Evolutionary conservation across 2,797 vertebrate species (phyloP).

Genomic region (Arctocebus calabarensis): DNA sequence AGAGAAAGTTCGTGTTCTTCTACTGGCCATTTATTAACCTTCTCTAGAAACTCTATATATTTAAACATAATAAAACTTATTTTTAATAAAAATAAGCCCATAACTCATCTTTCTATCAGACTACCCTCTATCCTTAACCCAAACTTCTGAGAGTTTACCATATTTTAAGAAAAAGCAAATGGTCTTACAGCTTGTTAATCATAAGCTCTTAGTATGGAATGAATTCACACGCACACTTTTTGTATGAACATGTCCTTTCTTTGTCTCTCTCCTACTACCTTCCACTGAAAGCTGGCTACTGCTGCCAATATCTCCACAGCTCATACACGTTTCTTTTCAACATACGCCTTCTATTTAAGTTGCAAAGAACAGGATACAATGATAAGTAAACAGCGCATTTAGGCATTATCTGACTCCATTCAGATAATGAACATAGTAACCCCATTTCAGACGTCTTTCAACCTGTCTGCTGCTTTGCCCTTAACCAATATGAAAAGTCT

Average conservation of each 20-base stretch:
- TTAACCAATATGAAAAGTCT: conserved; percentile 6
- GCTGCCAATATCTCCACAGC: conserved; percentile 39
- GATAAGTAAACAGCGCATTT: conserved; percentile 20
- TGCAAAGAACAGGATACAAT: conserved; percentile 11
- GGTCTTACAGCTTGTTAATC: conserved; percentile 34
- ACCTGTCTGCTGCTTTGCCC: conserved; percentile 7
- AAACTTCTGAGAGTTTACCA: conserved; percentile 44
- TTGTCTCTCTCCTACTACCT: neutral
- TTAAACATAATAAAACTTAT: conserved; percentile 51
- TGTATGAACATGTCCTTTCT: neutral
- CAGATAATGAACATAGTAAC: neutral
- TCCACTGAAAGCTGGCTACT: conserved; percentile 19
- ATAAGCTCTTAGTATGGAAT: conserved; percentile 1
- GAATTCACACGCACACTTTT: neutral
- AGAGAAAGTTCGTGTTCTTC: conserved; percentile 31
- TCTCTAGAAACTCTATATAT: neutral
- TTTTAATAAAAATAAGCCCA: conserved; percentile 38
- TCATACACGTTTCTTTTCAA: neutral
- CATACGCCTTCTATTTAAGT: conserved; percentile 3
- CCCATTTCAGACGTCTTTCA: neutral
- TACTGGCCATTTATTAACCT: conserved; percentile 32
- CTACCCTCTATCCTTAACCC: neutral
- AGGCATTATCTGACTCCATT: neutral
- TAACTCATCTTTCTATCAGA: conserved; percentile 25
- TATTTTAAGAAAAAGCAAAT: conserved; percentile 63